Evolutionary conservation across 2,113 vertebrate genomes (phyloP).

Genomic region (Petromus typicus): DNA sequence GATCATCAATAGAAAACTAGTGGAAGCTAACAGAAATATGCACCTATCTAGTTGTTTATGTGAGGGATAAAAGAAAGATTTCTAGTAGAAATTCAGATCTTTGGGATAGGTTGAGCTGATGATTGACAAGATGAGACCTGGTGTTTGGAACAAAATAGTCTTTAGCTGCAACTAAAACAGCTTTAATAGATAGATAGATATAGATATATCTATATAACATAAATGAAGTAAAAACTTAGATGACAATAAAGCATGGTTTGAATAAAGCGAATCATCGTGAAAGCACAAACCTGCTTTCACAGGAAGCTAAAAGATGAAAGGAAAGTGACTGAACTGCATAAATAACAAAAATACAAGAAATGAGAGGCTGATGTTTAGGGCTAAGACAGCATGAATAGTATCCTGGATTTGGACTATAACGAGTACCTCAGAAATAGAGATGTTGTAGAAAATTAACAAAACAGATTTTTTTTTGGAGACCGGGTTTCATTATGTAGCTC

Average conservation of each 20-base stretch:
- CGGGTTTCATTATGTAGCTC: neutral
- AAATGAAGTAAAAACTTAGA: neutral
- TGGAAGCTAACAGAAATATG: neutral
- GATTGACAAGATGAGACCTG: neutral
- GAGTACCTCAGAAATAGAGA: neutral
- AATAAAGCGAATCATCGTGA: neutral
- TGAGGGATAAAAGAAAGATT: neutral
- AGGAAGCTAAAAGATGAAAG: neutral
- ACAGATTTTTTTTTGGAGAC: neutral
- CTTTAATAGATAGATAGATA: too few relatives aligned
- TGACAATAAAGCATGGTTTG: neutral
- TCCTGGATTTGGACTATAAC: neutral
- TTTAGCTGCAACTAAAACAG: neutral
- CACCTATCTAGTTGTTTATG: neutral
- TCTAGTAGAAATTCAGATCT: neutral
- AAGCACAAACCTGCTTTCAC: neutral
- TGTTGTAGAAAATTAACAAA: neutral
- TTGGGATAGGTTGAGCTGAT: neutral
- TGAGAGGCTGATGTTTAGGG: neutral
- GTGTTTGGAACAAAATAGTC: neutral
- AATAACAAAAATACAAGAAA: neutral
- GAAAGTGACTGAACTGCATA: neutral
- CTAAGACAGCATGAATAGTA: neutral
- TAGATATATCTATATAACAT: neutral
- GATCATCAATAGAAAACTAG: neutral